phyloP scores from a whole-genome alignment of 1,140 invertebrate species.

The Drosophila pruinosa region DNA sequence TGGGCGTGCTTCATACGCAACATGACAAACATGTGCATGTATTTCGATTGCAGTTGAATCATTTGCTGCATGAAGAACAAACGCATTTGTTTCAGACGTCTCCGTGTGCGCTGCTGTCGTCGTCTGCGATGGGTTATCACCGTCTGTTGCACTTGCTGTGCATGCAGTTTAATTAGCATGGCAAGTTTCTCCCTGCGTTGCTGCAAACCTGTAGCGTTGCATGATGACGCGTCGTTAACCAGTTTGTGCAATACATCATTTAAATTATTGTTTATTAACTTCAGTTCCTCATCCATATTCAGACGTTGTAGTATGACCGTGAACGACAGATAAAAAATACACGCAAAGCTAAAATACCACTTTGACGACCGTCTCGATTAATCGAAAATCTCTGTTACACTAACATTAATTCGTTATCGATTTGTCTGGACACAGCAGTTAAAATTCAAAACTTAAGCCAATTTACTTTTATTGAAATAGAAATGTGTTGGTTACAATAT shows the following conservation, averaged over 20 bases:
- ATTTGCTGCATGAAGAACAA: conserved; percentile 63
- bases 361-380: background rate
- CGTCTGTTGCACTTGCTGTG: conserved; percentile 46
- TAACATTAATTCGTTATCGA: conserved; percentile 5
- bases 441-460: background rate
- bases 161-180: conserved; percentile 44
- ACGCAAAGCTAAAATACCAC: background rate
- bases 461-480: no score
- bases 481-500: no score
- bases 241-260: conserved; percentile 36
- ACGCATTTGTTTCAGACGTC: conserved; percentile 42
- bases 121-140: conserved; percentile 52
- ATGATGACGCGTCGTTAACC: background rate
- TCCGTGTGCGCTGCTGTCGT: conserved; percentile 42
- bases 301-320: background rate
- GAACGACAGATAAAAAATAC: background rate
- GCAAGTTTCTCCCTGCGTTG: conserved; percentile 41
- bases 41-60: conserved; percentile 58
- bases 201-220: background rate
- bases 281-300: conserved; percentile 55
- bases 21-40: conserved; percentile 56
- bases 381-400: background rate
- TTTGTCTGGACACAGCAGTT: background rate
- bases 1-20: conserved; percentile 53
- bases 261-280: conserved; percentile 47